Evolutionary conservation across 2,113 vertebrate species (phyloP), one percentile per base, ranked within the genome.

Genomic region (Recurvirostra avosetta): DNA sequence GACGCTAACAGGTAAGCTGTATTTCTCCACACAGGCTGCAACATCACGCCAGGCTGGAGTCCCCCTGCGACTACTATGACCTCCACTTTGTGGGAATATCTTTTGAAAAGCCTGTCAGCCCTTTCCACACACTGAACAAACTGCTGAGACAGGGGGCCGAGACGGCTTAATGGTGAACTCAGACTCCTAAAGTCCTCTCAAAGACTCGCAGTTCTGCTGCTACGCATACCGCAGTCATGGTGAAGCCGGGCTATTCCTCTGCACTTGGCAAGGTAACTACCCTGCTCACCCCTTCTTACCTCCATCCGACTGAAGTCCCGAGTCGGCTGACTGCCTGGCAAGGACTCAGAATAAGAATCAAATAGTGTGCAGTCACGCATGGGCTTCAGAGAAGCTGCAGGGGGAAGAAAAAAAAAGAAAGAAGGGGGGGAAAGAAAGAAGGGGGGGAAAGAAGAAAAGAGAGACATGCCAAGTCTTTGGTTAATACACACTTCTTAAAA

Each of bases 341-440:
- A 26, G 1, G 96, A 80, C 88, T 98, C 98, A 41, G 98, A 94
- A 2, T 97, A 98, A 66, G 98, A 98, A 91, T 98, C 98, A 94
- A 98, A 98, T 5, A 97, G 80, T 0, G 85, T 11, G 12, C 96
- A 97, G 79, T 98, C 98, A 96, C 47, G 38, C 58, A 96, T 17
- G 40, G 97, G 88, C 88, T 98, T 98, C 68, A 98, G 96, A 79
- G 98, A 98, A 79, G 97, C 98, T 98, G 94, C 38, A 90, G 75
- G 55, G 34, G 71, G 91, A 93, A 65, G 78, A 43, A 83, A 96
- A 90, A 91, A 10, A 41, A 18, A 10, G 26, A 50, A 17, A 32
- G 38, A 25, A 59, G 88, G 43, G 17, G 7, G 8, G 17, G 8
- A 45, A 43, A 43, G 7, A 45, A 16, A 45, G 43, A 43, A 15